phyloP scores from a whole-genome alignment of 2,113 vertebrate genomes.

The Ptilonorhynchus violaceus region DNA sequence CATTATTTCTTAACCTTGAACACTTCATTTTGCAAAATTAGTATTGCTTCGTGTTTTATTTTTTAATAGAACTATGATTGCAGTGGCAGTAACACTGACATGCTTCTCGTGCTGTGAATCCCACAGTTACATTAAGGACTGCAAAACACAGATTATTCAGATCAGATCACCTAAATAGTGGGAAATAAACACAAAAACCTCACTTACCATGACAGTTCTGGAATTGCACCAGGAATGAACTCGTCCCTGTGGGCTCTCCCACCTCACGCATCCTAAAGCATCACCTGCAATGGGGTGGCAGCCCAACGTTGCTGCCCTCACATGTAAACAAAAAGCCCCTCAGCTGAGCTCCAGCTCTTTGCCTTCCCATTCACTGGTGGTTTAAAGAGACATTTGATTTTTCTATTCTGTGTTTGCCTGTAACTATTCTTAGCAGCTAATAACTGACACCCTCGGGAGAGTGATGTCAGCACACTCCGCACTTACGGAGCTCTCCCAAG shows the following conservation, averaged over 20 bases:
- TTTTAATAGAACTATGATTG: neutral
- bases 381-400: constrained; percentile 51
- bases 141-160: neutral
- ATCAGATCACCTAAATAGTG: neutral
- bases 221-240: neutral
- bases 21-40: neutral
- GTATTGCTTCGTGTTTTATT: neutral
- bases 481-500: constrained; percentile 18
- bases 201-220: constrained; percentile 35
- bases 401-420: constrained; percentile 46
- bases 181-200: constrained; percentile 27
- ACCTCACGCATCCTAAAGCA: neutral
- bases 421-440: constrained; percentile 67
- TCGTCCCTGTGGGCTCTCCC: neutral
- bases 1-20: neutral
- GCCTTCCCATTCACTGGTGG: constrained; percentile 8
- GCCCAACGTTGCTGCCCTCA: neutral
- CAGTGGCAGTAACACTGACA: neutral
- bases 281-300: neutral
- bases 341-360: neutral
- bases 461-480: constrained; percentile 50
- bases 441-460: constrained; percentile 52
- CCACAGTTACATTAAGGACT: neutral
- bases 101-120: neutral
- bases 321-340: neutral